A percentile compares a stretch with the other conserved stretches of the same genome.
phyloP scores from a whole-genome alignment of 2,113 vertebrate species.

The Prietella phreatophila region DNA sequence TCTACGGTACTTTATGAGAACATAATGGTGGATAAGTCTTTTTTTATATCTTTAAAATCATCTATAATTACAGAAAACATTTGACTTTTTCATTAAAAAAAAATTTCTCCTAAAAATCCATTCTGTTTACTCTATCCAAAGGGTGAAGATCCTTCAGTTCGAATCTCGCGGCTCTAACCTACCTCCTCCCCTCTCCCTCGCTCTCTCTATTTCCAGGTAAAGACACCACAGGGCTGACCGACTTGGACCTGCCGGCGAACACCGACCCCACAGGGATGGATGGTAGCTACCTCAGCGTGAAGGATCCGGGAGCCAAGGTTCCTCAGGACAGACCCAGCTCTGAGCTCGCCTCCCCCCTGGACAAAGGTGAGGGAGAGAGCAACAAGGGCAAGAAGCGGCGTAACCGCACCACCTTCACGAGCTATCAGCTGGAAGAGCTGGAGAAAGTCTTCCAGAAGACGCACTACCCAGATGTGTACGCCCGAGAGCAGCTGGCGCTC shows the following conservation, averaged over 20 bases:
- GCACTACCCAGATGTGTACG: slow-evolving; percentile 96
- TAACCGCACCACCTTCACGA: slow-evolving; percentile 98
- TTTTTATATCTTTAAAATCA: not conserved
- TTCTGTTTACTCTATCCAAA: not conserved
- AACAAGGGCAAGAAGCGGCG: slow-evolving; percentile 97
- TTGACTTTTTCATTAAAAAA: no score
- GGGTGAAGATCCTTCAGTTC: not conserved
- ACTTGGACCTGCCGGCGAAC: slow-evolving; percentile 81
- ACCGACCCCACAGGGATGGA: slow-evolving; percentile 89
- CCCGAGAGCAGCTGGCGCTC: slow-evolving; percentile 96
- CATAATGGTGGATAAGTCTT: not conserved
- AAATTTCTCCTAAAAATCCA: not conserved
- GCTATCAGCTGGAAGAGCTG: slow-evolving; percentile 97
- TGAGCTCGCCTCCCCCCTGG: slow-evolving; percentile 82
- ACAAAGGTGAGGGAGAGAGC: slow-evolving; percentile 89
- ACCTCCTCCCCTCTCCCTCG: not conserved
- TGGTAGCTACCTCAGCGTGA: slow-evolving; percentile 84
- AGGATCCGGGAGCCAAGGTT: slow-evolving; percentile 78
- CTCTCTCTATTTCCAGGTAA: slow-evolving; percentile 75
- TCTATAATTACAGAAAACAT: not conserved
- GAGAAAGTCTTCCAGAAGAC: slow-evolving; percentile 99
- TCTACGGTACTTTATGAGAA: not conserved
- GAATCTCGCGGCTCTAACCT: not conserved
- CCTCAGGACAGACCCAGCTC: slow-evolving; percentile 79
- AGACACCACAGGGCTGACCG: slow-evolving; percentile 81